Conservation (phyloP, 2,797 vertebrate genomes). For the Triplophysa yarkandensis region DNA sequence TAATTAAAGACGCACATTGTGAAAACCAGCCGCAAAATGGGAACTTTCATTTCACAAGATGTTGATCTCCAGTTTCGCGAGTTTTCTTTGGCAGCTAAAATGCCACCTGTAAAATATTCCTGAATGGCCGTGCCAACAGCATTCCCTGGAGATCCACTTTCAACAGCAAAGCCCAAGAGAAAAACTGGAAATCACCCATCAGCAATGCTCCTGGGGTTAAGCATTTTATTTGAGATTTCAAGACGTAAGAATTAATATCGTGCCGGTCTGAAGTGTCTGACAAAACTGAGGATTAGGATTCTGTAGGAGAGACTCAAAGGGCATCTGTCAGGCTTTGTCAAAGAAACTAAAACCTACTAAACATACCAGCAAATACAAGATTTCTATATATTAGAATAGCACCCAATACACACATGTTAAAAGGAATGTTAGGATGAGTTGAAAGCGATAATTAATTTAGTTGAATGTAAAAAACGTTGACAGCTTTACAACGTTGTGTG, state of each 20-base stretch:
- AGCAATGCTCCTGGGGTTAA: not conserved
- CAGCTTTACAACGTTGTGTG: no score
- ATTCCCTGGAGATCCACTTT: not conserved
- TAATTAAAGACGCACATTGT: not conserved
- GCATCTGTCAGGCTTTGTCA: slow-evolving; percentile 27
- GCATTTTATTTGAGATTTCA: not conserved
- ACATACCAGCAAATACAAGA: no score
- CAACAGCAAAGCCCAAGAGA: not conserved
- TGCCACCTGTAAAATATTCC: slow-evolving; percentile 14
- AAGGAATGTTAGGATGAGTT: no score
- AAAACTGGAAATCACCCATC: slow-evolving; percentile 3
- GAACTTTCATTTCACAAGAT: slow-evolving; percentile 11
- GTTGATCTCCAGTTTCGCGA: slow-evolving; percentile 7
- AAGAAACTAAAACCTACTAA: not conserved
- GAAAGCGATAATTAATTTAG: no score
- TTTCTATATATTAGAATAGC: no score
- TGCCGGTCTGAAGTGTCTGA: slow-evolving; percentile 4
- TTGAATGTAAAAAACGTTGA: no score
- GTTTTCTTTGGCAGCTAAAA: slow-evolving; percentile 13
- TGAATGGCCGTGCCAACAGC: not conserved
- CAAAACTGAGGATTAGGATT: slow-evolving; percentile 10
- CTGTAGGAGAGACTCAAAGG: slow-evolving; percentile 20
- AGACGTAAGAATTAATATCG: slow-evolving; percentile 4
- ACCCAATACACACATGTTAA: no score
- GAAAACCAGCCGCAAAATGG: not conserved